Conservation (phyloP, 2,113 vertebrate genomes). For the Cathartes aura region DNA sequence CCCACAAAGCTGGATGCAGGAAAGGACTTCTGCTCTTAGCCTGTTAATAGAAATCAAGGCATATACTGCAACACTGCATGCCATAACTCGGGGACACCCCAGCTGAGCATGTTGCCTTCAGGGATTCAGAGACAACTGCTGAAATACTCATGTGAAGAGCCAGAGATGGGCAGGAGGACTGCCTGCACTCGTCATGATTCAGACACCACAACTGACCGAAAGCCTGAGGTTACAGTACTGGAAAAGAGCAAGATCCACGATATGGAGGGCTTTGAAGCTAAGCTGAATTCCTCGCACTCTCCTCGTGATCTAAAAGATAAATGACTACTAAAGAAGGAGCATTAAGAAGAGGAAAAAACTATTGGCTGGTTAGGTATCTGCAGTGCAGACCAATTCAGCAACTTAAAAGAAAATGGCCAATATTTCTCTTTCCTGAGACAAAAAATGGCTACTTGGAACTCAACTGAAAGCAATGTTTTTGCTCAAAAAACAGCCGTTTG, state of each 20-base stretch:
- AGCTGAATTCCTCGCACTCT: not conserved
- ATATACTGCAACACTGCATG: not conserved
- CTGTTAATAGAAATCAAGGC: not conserved
- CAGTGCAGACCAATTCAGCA: not conserved
- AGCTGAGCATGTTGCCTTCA: not conserved
- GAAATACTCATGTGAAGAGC: not conserved
- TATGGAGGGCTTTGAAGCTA: not conserved
- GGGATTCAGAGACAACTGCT: not conserved
- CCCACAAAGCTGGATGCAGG: not conserved
- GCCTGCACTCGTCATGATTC: not conserved
- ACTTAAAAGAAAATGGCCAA: not conserved
- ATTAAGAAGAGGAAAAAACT: not conserved
- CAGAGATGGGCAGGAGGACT: not conserved
- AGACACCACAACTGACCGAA: not conserved
- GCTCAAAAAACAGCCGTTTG: not conserved
- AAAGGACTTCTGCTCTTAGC: not conserved
- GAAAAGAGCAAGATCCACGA: not conserved
- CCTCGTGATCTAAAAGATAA: not conserved
- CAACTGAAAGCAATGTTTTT: not conserved
- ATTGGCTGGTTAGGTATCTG: not conserved
- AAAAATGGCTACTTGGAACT: not conserved
- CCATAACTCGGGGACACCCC: fast-evolving
- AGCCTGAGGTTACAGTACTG: not conserved
- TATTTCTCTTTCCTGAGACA: not conserved
- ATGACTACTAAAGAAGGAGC: not conserved